These are phyloP conservation scores for Alethe castanea DNA, from an alignment of 2,113 vertebrate species.

Conservation along the genomic window DNA sequence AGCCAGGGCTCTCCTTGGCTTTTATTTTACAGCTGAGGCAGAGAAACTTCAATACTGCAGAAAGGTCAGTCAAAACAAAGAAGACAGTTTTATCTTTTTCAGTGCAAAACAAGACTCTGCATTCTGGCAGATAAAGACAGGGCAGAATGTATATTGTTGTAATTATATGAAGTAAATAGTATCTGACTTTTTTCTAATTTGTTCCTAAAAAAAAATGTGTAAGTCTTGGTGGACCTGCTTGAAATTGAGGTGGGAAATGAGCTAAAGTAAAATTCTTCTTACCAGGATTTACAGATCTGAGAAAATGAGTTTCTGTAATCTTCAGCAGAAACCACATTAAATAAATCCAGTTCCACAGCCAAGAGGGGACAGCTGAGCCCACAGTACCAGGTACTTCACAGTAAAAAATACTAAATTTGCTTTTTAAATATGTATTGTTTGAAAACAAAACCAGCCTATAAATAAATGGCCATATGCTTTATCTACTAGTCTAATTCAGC, in stretches of 20 bases:
- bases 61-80: background rate
- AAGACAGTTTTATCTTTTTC: background rate
- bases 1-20: background rate
- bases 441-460: background rate
- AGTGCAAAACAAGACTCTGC: background rate
- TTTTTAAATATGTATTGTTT: background rate
- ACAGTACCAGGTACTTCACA: background rate
- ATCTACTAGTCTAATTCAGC: background rate
- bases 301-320: background rate
- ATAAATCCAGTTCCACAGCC: background rate
- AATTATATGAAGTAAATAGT: background rate
- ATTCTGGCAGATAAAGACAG: background rate
- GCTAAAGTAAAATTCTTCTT: background rate
- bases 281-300: background rate
- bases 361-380: background rate
- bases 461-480: background rate
- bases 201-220: background rate
- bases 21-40: background rate
- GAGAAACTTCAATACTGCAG: background rate
- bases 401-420: background rate
- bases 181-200: background rate
- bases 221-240: background rate
- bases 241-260: background rate
- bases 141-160: background rate
- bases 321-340: background rate